Base-by-base conservation (phyloP, 2,113 vertebrate genomes). In the Engystomops pustulosus region DNA sequence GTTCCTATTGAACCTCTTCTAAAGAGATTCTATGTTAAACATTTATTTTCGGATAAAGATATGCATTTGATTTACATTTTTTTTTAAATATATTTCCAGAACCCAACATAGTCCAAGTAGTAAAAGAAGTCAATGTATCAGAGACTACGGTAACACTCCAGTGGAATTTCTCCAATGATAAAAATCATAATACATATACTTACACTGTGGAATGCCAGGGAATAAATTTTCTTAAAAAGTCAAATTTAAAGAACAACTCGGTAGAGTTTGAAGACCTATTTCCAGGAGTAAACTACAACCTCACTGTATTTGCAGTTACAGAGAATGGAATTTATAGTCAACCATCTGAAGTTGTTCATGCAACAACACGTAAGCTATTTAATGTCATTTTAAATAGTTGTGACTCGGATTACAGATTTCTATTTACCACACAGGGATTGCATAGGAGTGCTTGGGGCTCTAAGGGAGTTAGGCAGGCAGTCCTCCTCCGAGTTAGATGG, bases 191-290 rank as follows among this genome's bases (percentile, higher is more conserved):
- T 0, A 62, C 7, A 38, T 79, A 79, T 27, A 79, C 53, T 9
- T 79, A 79, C 38, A 62, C 76, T 62, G 76, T 79, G 41, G 41
- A 71, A 15, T 9, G 3, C 18, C 5, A 30, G 3, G 25, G 25
- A 0, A 18, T 0, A 3, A 3, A 0, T 1, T 47, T 7, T 12
- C 1, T 0, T 3, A 27, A 15, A 2, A 30, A 47, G 15, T 15
- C 10, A 25, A 30, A 47, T 30, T 9, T 72, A 27, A 47, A 3
- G 5, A 9, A 0, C 23, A 47, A 49, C 15, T 27, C 2, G n/a
- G 23, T 9, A 72, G 7, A 1, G 3, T 14, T 72, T 12, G 4
- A 14, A 25, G 15, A 71, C n/a, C 17, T 71, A 30, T 15, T 6
- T 12, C 58, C 58, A 6, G 65, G 65, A 20, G 65, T 9, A 9